Evolutionary conservation across 2,888 invertebrate species (phyloP), one percentile per base, ranked within the genome.

Genomic region (Ptychoptera contaminata): DNA sequence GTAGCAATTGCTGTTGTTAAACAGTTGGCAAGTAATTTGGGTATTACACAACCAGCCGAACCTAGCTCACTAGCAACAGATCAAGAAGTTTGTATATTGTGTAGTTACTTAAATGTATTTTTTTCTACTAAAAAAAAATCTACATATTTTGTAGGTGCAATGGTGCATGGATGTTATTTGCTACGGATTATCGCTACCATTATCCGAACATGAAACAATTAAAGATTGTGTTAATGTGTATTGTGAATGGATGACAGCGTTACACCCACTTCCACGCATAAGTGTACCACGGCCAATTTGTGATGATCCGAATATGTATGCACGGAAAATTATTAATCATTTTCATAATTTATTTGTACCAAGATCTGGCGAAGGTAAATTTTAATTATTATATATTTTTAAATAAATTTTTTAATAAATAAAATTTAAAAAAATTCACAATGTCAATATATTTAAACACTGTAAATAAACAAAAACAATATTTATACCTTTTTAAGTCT

Each of bases 141-240:
- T 16, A 16, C n/a, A 11, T 2, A 5, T 23, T 5, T 42, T n/a
- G 14, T 23, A 90, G 86, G 91, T 94, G 40, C 77, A 79, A 60
- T 85, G 84, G 84, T 84, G 84, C 48, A 77, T 85, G 70, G 83
- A 84, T 65, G 84, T 84, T 11, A 79, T 96, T 49, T 86, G 94
- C 56, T 93, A 80, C 66, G 94, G 96, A 0, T 71, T 97, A 5
- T 86, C 90, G 11, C 69, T 96, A 38, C 92, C 93, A 0, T 67
- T 96, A 40, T 73, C 79, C 32, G 94, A 96, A 65, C 91, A 93
- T 61, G 93, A 93, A 55, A 88, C 92, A 0, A 82, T 96, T 43
- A 82, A 92, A 51, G 93, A 94, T 64, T 96, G 94, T 62, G 94
- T 94, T 37, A 88, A 88, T 60, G 84, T 96, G 32, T 96, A 96